These are phyloP conservation scores for Leucophenga varia DNA, from an alignment of 1,140 invertebrate genomes.

Conservation along the genomic window DNA sequence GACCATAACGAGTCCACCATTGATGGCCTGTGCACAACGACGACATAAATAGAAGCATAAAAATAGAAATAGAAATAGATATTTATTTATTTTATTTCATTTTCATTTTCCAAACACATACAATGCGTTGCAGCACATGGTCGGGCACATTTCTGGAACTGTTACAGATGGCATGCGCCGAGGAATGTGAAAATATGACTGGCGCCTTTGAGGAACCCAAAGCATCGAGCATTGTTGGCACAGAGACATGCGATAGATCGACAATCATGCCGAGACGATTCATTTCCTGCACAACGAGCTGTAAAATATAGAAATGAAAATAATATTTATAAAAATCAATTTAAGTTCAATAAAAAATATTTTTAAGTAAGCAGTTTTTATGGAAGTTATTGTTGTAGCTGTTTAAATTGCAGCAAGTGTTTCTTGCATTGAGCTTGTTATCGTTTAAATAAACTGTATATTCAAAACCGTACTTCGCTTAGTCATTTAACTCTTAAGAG, in stretches of 20 bases:
- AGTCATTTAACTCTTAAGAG: too few species aligned
- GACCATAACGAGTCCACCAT: conserved; percentile 86
- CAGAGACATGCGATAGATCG: conserved; percentile 84
- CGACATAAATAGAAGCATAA: conserved; percentile 2
- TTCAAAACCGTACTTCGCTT: too few species aligned
- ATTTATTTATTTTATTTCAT: conserved; percentile 13
- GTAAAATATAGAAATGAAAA: conserved; percentile 25
- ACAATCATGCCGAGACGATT: conserved; percentile 90
- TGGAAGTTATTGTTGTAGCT: too few species aligned
- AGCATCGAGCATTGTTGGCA: conserved; percentile 77
- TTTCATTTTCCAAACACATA: conserved; percentile 58
- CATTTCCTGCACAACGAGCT: conserved; percentile 81
- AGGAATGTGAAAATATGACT: conserved; percentile 88
- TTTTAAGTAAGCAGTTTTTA: too few species aligned
- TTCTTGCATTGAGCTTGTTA: too few species aligned
- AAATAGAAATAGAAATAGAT: conserved; percentile 4
- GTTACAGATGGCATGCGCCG: conserved; percentile 80
- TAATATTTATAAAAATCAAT: background rate
- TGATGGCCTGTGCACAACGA: conserved; percentile 60
- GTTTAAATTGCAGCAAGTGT: too few species aligned
- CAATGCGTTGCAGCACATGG: conserved; percentile 75
- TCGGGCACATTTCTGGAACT: conserved; percentile 84
- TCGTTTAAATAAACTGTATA: too few species aligned
- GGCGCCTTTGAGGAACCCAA: conserved; percentile 75
- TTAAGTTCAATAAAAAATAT: conserved; percentile 6